These are phyloP conservation scores for Beris chalybata DNA, from an alignment of 2,888 invertebrate genomes.

Conservation along the genomic window DNA sequence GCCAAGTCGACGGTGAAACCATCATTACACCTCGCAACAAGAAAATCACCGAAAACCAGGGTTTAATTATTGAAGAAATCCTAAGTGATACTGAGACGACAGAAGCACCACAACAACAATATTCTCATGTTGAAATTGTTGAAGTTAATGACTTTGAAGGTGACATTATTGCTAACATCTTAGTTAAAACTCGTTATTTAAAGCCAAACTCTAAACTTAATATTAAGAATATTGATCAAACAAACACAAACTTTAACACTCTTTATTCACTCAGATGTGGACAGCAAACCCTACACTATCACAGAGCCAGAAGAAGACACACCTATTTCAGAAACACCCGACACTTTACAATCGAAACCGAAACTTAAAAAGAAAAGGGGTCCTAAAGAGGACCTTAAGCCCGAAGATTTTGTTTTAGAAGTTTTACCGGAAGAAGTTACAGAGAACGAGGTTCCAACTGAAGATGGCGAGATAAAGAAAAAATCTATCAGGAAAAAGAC, in stretches of 20 bases:
- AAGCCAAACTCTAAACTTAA: neutral
- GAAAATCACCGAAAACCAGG: constrained; percentile 52
- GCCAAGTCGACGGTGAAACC: constrained; percentile 52
- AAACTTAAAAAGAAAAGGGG: constrained; percentile 35
- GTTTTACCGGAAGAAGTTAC: constrained; percentile 47
- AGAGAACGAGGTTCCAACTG: constrained; percentile 41
- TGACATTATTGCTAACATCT: constrained; percentile 38
- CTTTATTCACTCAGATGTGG: constrained; percentile 50
- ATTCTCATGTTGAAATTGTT: constrained; percentile 51
- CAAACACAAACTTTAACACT: constrained; percentile 39
- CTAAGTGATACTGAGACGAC: constrained; percentile 53
- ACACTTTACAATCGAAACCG: constrained; percentile 43
- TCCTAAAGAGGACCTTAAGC: constrained; percentile 35
- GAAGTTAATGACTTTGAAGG: constrained; percentile 53
- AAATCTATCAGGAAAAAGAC: constrained; percentile 47
- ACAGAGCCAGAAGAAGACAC: constrained; percentile 55
- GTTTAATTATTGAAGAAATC: constrained; percentile 53
- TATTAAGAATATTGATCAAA: neutral
- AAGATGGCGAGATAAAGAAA: constrained; percentile 42
- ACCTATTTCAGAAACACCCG: constrained; percentile 46
- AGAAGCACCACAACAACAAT: constrained; percentile 44
- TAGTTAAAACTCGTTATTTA: neutral
- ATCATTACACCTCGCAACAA: constrained; percentile 53
- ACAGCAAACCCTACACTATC: constrained; percentile 54
- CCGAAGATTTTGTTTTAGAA: constrained; percentile 47